These are phyloP conservation scores for Saccopteryx leptura DNA, from an alignment of 2,113 vertebrate genomes.

Conservation along the genomic window DNA sequence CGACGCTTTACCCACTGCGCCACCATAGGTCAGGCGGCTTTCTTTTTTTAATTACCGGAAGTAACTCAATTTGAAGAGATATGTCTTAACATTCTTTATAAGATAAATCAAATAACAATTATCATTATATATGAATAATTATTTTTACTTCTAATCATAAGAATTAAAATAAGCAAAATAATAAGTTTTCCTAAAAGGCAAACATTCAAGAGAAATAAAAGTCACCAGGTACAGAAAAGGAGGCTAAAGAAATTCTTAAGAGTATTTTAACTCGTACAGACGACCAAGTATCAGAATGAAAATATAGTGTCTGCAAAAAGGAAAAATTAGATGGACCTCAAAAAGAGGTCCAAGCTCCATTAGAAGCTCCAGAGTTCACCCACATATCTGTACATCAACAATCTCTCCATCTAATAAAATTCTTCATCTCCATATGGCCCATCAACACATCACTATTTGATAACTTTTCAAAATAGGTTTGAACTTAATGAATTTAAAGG, in stretches of 20 bases:
- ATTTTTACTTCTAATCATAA: slow-evolving; percentile 51
- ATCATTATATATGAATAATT: background rate
- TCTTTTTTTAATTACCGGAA: background rate
- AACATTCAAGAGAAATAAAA: background rate
- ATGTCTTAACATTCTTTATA: background rate
- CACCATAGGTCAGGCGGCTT: too few species aligned
- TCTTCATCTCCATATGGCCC: background rate
- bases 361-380: background rate
- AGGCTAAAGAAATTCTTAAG: background rate
- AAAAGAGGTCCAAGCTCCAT: background rate
- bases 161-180: slow-evolving; percentile 15
- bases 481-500: background rate
- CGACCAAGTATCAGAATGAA: background rate
- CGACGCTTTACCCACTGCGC: too few species aligned
- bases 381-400: background rate
- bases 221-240: background rate
- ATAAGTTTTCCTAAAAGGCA: slow-evolving; percentile 40
- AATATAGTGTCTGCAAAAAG: background rate
- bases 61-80: slow-evolving; percentile 30
- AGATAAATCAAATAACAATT: slow-evolving; percentile 25
- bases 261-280: slow-evolving; percentile 1
- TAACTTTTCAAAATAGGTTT: slow-evolving; percentile 7
- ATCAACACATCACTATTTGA: background rate
- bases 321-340: background rate
- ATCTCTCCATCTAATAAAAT: background rate